A percentile compares a stretch with the other conserved stretches of the same genome.
Evolutionary conservation across 1,140 invertebrate species (phyloP).

Genomic region (Proctacanthus coquilletti): DNA sequence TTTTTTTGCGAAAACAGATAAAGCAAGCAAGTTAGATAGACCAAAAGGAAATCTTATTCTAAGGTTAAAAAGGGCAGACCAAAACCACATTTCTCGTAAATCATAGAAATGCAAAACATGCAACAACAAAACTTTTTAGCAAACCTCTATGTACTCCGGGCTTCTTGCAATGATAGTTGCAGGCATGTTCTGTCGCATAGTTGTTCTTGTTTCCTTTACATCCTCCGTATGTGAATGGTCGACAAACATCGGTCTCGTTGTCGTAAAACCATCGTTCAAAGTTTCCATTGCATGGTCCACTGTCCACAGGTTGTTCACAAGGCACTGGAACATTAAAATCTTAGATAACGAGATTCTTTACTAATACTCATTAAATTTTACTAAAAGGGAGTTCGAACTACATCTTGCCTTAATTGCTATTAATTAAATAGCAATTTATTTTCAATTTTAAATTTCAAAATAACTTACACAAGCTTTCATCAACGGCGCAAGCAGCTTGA

Average conservation of each 20-base stretch:
- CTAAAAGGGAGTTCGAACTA: too few species aligned
- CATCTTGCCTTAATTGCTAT: too few species aligned
- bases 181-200: constrained; percentile 66
- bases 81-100: too few species aligned
- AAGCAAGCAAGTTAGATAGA: constrained; percentile 14
- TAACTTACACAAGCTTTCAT: constrained; percentile 47
- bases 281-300: constrained; percentile 71
- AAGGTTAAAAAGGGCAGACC: constrained; percentile 9
- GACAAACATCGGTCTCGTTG: constrained; percentile 48
- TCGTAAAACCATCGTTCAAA: constrained; percentile 72
- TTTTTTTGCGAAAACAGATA: constrained; percentile 7
- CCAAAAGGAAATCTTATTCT: constrained; percentile 10
- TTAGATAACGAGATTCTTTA: too few species aligned
- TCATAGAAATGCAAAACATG: constrained; percentile 2
- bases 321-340: too few species aligned
- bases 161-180: constrained; percentile 55
- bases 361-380: too few species aligned
- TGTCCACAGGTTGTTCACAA: constrained; percentile 59
- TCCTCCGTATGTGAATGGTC: constrained; percentile 72
- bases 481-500: constrained; percentile 54
- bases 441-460: too few species aligned
- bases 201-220: constrained; percentile 84
- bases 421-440: too few species aligned
- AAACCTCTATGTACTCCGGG: constrained; percentile 58
- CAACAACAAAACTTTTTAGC: constrained; percentile 7